These are phyloP conservation scores for Pangasius sanitwongsei DNA, from an alignment of 2,797 vertebrate genomes.

Conservation along the genomic window DNA sequence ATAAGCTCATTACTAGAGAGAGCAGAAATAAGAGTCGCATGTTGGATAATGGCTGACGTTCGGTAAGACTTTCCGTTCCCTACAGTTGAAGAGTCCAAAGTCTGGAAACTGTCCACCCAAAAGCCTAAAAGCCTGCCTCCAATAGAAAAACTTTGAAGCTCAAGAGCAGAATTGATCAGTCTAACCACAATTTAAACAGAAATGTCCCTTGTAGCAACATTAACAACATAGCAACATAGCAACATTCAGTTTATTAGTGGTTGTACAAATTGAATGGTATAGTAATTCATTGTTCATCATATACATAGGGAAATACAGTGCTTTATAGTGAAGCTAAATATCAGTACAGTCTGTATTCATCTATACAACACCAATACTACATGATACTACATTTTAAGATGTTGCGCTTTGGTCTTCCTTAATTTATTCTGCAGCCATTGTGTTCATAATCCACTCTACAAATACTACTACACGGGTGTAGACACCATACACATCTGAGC, in stretches of 20 bases:
- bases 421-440: conserved; percentile 49
- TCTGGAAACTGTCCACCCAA: conserved; percentile 47
- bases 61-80: conserved; percentile 26
- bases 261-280: not conserved
- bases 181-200: not conserved
- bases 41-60: conserved; percentile 43
- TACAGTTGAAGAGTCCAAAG: conserved; percentile 63
- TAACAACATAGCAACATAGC: not conserved
- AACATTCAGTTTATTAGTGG: not conserved
- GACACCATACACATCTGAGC: conserved; percentile 79
- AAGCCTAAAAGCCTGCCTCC: conserved; percentile 17
- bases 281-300: not conserved
- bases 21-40: conserved; percentile 66
- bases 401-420: too few relatives aligned
- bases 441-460: conserved; percentile 77
- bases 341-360: not conserved
- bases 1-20: conserved; percentile 53
- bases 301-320: not conserved
- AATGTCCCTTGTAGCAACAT: not conserved
- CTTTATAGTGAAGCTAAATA: not conserved
- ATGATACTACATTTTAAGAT: not conserved
- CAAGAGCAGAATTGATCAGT: not conserved
- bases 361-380: not conserved
- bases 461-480: conserved; percentile 86
- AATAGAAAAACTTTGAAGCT: not conserved